Evolutionary conservation across 2,888 invertebrate species (phyloP).

Genomic region (Drosophila seclusa): DNA sequence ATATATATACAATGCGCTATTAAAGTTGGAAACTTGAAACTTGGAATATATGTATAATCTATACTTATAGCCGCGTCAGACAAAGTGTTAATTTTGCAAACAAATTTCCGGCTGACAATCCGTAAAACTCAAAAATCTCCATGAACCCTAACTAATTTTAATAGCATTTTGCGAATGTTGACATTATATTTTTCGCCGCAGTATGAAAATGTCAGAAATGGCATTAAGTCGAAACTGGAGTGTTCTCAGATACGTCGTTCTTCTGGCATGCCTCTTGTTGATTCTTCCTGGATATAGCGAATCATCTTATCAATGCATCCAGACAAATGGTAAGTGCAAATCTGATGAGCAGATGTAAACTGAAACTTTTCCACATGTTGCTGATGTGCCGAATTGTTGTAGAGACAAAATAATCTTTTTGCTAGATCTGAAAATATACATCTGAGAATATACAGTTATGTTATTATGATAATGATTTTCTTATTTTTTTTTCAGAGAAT

Average conservation of each 20-base stretch:
- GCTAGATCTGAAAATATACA: not conserved
- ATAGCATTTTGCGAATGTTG: not conserved
- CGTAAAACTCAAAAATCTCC: not conserved
- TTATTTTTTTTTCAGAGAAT: constrained; percentile 20
- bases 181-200: not conserved
- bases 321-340: constrained; percentile 23
- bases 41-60: not conserved
- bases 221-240: not conserved
- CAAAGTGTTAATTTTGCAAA: not conserved
- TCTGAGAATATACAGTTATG: not conserved
- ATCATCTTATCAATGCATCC: constrained; percentile 25
- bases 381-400: constrained; percentile 2
- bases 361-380: not conserved
- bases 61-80: not conserved
- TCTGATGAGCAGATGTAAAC: not conserved
- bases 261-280: constrained; percentile 12
- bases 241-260: not conserved
- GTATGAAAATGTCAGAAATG: constrained; percentile 23
- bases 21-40: not conserved
- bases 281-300: constrained; percentile 5
- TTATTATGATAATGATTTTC: not conserved
- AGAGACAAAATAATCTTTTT: not conserved
- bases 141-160: not conserved
- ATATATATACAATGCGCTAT: not conserved
- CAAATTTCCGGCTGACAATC: not conserved